Evolutionary conservation across 2,797 vertebrate genomes (phyloP), one percentile per base, ranked within the genome.

Genomic region (Lutra lutra): DNA sequence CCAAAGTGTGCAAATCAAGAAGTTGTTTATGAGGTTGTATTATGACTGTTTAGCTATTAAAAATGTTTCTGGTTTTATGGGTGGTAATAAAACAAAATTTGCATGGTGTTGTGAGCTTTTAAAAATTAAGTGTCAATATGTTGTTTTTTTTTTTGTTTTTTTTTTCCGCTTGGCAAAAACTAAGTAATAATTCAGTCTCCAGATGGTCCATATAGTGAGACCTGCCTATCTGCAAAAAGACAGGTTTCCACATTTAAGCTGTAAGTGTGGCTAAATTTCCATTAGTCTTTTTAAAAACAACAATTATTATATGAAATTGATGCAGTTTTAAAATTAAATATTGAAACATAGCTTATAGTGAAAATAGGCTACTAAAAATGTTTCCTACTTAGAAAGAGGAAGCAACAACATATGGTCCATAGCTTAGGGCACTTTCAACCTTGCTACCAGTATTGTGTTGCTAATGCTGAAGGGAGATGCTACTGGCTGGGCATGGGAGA

Each of bases 51-150:
- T 86, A 96, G 89, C 89, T 96, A 88, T 97, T 97, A 68, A 88
- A 97, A 97, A 91, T 96, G 79, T 92, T 96, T 97, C 88, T 87
- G 5, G 25, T 93, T 97, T 98, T 97, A 97, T 92, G 73, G 60
- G 17, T 95, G 23, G 78, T 75, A 94, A 98, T 97, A 95, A 97
- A 97, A 90, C 66, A 97, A 70, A 95, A 95, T 97, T 96, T 96
- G 75, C 73, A 95, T 92, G 68, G 51, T 94, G 35, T 88, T 95
- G 38, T 86, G 66, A 58, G 96, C 82, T 97, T 97, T 97, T 90
- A 97, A 97, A 96, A 97, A 97, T 94, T 96, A 95, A 97, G 89
- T 94, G 85, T 88, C 97, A 98, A 88, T 96, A 96, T 97, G 91
- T 96, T 97, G 51, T 1, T 4, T 4, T 51, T 4, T 46, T 92